These are phyloP conservation scores for Dryobotodes eremita DNA, from an alignment of 2,888 invertebrate species.

Conservation along the genomic window DNA sequence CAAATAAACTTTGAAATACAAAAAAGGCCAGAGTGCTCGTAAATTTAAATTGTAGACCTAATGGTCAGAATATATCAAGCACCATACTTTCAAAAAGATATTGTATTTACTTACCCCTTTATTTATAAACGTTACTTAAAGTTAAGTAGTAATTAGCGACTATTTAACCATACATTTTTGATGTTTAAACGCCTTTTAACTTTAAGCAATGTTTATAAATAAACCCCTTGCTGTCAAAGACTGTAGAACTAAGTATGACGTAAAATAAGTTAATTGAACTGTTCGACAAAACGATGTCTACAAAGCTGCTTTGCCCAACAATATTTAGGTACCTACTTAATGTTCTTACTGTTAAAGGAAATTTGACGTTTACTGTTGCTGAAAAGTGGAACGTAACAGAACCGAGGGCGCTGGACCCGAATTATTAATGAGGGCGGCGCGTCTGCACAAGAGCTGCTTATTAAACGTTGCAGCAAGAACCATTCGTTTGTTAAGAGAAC, in stretches of 20 bases:
- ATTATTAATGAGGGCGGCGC: slow-evolving; percentile 69
- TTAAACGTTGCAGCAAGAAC: slow-evolving; percentile 64
- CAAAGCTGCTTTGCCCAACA: not conserved
- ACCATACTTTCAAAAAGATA: not conserved
- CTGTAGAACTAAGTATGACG: not conserved
- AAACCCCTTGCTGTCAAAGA: too few species aligned
- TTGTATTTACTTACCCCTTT: slow-evolving; percentile 2
- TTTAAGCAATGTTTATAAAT: too few species aligned
- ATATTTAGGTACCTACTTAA: slow-evolving; percentile 57
- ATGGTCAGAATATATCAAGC: slow-evolving; percentile 16
- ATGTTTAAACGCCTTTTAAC: too few species aligned
- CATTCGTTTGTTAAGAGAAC: slow-evolving; percentile 60
- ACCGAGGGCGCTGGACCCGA: slow-evolving; percentile 61
- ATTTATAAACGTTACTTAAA: too few species aligned
- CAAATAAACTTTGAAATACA: slow-evolving; percentile 29
- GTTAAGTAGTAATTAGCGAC: too few species aligned
- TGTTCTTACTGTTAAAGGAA: slow-evolving; percentile 48
- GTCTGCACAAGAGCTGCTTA: slow-evolving; percentile 61
- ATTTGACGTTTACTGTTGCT: slow-evolving; percentile 54
- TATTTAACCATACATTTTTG: too few species aligned
- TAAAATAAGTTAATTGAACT: slow-evolving; percentile 4
- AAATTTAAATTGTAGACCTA: not conserved
- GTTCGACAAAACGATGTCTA: slow-evolving; percentile 20
- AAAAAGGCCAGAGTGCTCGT: not conserved
- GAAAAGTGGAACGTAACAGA: slow-evolving; percentile 61